phyloP scores from a whole-genome alignment of 2,797 vertebrate genomes.

The Periparus ater region DNA sequence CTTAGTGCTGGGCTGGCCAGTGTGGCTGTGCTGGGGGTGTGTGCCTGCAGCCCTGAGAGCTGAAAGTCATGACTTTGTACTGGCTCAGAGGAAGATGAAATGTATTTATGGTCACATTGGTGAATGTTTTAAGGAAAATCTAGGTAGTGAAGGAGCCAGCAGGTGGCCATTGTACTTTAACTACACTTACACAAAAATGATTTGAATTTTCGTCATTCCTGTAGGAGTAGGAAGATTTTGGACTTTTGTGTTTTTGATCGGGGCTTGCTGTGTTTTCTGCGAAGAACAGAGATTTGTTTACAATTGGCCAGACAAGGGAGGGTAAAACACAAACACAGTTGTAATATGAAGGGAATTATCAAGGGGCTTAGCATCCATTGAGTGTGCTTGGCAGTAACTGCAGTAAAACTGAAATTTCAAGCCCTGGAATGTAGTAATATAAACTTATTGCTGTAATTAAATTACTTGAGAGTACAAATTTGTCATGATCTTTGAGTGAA shows the following conservation, averaged over 20 bases:
- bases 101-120: accelerated
- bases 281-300: not conserved
- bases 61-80: accelerated
- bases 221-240: not conserved
- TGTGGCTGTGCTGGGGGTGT: accelerated
- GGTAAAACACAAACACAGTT: not conserved
- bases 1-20: accelerated
- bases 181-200: too few species aligned
- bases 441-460: not conserved
- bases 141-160: not conserved
- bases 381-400: not conserved
- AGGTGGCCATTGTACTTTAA: not conserved
- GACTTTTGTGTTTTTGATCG: not conserved
- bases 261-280: not conserved
- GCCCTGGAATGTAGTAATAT: not conserved
- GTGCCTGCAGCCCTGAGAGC: not conserved
- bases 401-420: not conserved
- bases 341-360: not conserved
- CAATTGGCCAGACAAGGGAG: not conserved
- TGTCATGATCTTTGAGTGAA: not conserved
- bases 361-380: not conserved
- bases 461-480: not conserved
- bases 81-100: not conserved
- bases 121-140: not conserved
- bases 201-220: not conserved